A percentile compares a stretch with the other conserved stretches of the same genome.
These are phyloP conservation scores for Pseudorectes ferrugineus DNA, from an alignment of 2,113 vertebrate genomes.

Conservation along the genomic window DNA sequence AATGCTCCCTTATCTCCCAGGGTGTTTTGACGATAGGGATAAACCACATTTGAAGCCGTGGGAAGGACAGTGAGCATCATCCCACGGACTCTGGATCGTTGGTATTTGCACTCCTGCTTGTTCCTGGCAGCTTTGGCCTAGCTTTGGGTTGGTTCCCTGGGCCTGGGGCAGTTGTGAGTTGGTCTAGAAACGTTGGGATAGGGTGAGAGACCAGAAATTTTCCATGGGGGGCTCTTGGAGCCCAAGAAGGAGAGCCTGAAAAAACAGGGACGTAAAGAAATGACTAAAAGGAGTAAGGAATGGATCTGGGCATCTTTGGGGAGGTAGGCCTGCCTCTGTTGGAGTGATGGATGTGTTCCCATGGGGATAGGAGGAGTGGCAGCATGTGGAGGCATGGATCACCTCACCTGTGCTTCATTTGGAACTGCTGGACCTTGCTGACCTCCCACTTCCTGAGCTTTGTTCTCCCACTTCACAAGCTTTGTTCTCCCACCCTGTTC, in stretches of 20 bases:
- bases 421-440: neutral
- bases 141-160: neutral
- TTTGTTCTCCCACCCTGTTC: neutral
- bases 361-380: neutral
- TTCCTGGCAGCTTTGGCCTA: neutral
- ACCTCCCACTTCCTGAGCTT: neutral
- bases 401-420: neutral
- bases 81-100: accelerated
- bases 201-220: neutral
- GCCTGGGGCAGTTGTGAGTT: neutral
- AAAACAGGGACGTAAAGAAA: neutral
- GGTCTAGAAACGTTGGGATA: neutral
- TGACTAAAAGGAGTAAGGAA: neutral
- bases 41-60: neutral
- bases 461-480: neutral
- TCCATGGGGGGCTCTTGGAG: neutral
- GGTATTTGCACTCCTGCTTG: neutral
- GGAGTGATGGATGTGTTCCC: neutral
- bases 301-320: neutral
- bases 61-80: neutral
- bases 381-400: neutral
- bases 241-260: neutral
- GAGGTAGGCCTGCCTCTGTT: neutral
- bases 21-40: neutral
- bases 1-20: accelerated